Conservation (phyloP, 2,797 vertebrate species). For the Manis pentadactyla region DNA sequence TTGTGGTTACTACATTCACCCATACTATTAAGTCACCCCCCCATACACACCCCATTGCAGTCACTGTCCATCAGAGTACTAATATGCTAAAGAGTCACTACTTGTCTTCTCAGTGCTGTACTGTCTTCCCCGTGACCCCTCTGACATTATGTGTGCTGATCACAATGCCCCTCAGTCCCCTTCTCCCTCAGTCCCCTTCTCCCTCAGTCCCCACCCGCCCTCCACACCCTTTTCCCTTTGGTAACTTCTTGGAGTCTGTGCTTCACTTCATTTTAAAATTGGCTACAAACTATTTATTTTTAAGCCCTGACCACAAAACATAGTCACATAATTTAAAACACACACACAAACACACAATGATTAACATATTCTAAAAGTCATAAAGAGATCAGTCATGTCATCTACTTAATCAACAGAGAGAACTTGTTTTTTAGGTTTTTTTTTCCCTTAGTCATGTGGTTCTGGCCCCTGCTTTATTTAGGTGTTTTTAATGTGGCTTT, state of each 20-base stretch:
- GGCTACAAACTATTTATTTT: neutral
- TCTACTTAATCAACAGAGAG: neutral
- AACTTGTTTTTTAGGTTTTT: neutral
- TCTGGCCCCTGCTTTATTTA: neutral
- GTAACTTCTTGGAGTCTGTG: neutral
- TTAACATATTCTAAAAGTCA: neutral
- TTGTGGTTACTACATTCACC: no score
- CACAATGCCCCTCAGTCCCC: no score
- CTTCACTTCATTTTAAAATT: neutral
- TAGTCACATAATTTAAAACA: slow-evolving; percentile 29
- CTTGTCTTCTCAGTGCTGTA: no score
- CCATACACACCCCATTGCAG: no score
- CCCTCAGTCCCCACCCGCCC: no score
- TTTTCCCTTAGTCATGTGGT: slow-evolving; percentile 26
- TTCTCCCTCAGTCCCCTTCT: no score
- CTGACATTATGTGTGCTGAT: no score
- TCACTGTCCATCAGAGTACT: no score
- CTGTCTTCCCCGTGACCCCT: no score
- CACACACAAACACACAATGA: neutral
- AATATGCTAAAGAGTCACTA: no score
- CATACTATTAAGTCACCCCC: no score
- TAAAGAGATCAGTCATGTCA: neutral
- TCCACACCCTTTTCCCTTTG: no score
- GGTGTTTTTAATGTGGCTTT: neutral
- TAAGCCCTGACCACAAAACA: slow-evolving; percentile 42